Evolutionary conservation across 2,888 invertebrate species (phyloP).

Genomic region (Ceriagrion tenellum): DNA sequence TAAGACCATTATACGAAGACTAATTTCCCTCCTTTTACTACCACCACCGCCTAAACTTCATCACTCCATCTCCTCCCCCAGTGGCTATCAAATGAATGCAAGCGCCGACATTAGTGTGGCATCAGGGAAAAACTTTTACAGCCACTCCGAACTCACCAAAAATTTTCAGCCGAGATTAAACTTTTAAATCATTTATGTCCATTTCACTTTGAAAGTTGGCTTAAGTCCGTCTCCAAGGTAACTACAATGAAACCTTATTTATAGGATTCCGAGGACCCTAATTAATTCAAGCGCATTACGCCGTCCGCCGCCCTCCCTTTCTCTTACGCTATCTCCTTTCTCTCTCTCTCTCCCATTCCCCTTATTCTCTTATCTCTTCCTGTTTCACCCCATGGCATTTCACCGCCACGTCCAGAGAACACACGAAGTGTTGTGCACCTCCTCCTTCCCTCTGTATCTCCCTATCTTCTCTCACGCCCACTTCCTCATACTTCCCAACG

Average conservation of each 20-base stretch:
- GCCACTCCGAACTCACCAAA: background rate
- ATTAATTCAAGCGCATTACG: background rate
- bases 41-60: background rate
- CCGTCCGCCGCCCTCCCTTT: background rate
- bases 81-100: background rate
- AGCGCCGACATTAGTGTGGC: background rate
- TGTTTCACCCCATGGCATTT: no score
- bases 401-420: no score
- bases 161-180: constrained; percentile 21
- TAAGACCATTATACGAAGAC: background rate
- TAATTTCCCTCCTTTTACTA: background rate
- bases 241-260: constrained; percentile 13
- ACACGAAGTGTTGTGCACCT: no score
- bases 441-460: background rate
- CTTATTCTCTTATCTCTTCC: no score
- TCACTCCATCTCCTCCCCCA: background rate
- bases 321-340: background rate
- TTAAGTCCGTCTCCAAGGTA: background rate
- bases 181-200: constrained; percentile 19
- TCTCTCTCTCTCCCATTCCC: background rate
- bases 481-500: background rate
- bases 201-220: constrained; percentile 21
- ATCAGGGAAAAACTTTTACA: background rate
- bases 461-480: background rate
- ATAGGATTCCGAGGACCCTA: constrained; percentile 13